Conservation (phyloP, 2,888 invertebrate genomes). For the Monopis laevigella region DNA sequence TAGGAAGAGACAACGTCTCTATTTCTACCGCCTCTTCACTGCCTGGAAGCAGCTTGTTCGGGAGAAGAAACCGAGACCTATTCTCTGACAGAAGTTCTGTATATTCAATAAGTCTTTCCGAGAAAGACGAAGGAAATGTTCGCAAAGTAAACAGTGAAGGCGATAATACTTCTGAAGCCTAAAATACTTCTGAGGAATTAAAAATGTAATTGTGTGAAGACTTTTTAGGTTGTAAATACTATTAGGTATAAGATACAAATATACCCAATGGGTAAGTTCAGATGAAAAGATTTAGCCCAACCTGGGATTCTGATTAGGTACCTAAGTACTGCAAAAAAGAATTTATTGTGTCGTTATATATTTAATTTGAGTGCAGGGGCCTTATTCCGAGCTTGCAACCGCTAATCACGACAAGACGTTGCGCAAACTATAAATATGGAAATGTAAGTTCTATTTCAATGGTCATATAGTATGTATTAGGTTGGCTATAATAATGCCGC, state of each 20-base stretch:
- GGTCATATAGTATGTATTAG: too few relatives aligned
- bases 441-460: too few relatives aligned
- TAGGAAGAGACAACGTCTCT: conserved; percentile 58
- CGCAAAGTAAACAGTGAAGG: conserved; percentile 41
- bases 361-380: conserved; percentile 10
- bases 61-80: conserved; percentile 45
- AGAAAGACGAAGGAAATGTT: conserved; percentile 43
- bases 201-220: too few relatives aligned
- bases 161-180: conserved; percentile 63
- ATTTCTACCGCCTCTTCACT: conserved; percentile 49
- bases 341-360: conserved; percentile 6
- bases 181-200: conserved; percentile 23
- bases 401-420: too few relatives aligned
- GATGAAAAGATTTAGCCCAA: too few relatives aligned
- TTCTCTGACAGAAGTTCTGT: conserved; percentile 57
- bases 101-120: conserved; percentile 58
- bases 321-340: conserved; percentile 1
- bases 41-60: conserved; percentile 49
- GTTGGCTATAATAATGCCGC: too few relatives aligned
- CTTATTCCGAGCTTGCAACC: too few relatives aligned
- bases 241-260: too few relatives aligned
- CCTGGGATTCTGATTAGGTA: too few relatives aligned
- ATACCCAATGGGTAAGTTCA: too few relatives aligned
- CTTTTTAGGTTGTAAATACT: too few relatives aligned
- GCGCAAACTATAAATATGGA: too few relatives aligned